Conservation (phyloP, 2,113 vertebrate genomes). For the Okapia johnstoni region DNA sequence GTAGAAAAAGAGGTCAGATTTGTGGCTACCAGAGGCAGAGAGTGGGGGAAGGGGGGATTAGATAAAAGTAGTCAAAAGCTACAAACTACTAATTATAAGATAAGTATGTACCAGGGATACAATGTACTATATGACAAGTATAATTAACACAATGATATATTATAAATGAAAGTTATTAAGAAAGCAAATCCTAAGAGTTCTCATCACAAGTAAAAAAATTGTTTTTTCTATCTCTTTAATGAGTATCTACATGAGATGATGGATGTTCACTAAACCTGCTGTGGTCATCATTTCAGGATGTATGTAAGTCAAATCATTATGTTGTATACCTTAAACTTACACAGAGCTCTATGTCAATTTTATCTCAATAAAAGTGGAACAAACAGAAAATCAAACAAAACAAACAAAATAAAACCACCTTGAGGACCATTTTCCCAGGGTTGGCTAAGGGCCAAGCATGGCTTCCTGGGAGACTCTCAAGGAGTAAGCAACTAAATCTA, state of each 20-base stretch:
- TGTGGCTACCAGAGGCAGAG: background rate
- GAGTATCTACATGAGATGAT: background rate
- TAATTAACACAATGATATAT: background rate
- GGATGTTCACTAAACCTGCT: background rate
- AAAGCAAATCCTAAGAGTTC: background rate
- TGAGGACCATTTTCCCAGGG: background rate
- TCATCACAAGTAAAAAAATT: background rate
- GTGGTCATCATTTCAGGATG: background rate
- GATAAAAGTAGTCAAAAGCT: background rate
- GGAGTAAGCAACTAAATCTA: slow-evolving; percentile 4
- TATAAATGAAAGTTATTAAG: background rate
- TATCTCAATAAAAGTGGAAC: background rate
- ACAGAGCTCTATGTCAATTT: background rate
- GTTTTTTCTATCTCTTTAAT: background rate
- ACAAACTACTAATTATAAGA: background rate
- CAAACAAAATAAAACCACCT: background rate
- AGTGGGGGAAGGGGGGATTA: background rate
- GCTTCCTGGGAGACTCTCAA: background rate
- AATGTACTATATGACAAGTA: background rate
- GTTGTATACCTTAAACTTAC: background rate
- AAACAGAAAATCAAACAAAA: background rate
- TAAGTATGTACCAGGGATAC: background rate
- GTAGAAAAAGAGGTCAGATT: background rate
- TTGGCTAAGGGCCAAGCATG: background rate
- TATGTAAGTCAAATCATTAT: background rate